A percentile compares a stretch with the other conserved stretches of the same genome.
Evolutionary conservation across 2,113 vertebrate species (phyloP).

Genomic region (Chloropsis hardwickii): DNA sequence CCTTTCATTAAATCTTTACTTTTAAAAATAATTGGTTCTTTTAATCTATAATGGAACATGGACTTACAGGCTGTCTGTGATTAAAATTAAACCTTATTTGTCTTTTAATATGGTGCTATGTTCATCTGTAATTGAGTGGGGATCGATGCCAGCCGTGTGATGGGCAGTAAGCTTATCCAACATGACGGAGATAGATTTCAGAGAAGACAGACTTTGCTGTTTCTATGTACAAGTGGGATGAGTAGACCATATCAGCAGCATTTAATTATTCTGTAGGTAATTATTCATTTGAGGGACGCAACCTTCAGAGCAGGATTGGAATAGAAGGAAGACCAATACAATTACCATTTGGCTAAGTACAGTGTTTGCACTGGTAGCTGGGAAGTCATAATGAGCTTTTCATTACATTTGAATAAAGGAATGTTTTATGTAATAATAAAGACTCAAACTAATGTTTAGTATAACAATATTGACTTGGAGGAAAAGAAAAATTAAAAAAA

Average conservation of each 20-base stretch:
- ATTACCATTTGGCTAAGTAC: slow-evolving; percentile 69
- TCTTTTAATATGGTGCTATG: slow-evolving; percentile 76
- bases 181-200: slow-evolving; percentile 87
- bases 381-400: slow-evolving; percentile 72
- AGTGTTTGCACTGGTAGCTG: slow-evolving; percentile 45
- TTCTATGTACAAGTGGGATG: slow-evolving; percentile 79
- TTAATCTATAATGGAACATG: slow-evolving; percentile 74
- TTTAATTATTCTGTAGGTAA: slow-evolving; percentile 91
- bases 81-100: slow-evolving; percentile 81
- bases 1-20: slow-evolving; percentile 72
- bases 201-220: slow-evolving; percentile 80
- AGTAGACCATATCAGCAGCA: slow-evolving; percentile 79
- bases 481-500: not conserved
- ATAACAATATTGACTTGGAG: not conserved
- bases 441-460: not conserved
- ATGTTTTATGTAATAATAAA: slow-evolving; percentile 30
- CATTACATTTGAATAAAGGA: slow-evolving; percentile 62
- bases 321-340: slow-evolving; percentile 61
- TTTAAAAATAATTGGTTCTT: slow-evolving; percentile 72
- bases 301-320: slow-evolving; percentile 64
- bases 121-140: slow-evolving; percentile 77
- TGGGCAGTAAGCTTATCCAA: slow-evolving; percentile 83
- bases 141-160: slow-evolving; percentile 78
- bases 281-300: slow-evolving; percentile 82
- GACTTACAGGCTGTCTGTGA: slow-evolving; percentile 68